These are phyloP conservation scores for Noctua janthina DNA, from an alignment of 2,888 invertebrate genomes.

Conservation along the genomic window DNA sequence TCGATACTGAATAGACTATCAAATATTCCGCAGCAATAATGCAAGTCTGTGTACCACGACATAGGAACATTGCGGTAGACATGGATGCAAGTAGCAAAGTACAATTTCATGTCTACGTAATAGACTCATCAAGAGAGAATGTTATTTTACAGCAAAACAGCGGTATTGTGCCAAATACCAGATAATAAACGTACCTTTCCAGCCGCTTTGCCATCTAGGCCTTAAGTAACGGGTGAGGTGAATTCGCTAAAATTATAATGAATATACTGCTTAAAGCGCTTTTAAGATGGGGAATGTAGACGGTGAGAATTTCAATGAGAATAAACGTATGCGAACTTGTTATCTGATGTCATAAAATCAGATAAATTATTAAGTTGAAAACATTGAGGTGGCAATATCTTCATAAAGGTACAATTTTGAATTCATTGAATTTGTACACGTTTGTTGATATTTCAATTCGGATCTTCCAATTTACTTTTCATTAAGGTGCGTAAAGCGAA, in stretches of 20 bases:
- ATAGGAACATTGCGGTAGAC: constrained; percentile 64
- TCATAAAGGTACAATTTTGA: not conserved
- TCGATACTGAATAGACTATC: constrained; percentile 45
- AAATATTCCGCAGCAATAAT: constrained; percentile 48
- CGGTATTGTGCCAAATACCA: constrained; percentile 78
- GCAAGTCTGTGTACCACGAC: constrained; percentile 52
- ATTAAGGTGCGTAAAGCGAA: constrained; percentile 22
- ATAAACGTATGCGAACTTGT: constrained; percentile 25
- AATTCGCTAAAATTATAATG: constrained; percentile 73
- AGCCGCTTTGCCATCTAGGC: constrained; percentile 82
- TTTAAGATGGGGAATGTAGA: constrained; percentile 40
- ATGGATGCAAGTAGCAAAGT: constrained; percentile 67
- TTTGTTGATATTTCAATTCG: constrained; percentile 21
- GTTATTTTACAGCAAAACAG: constrained; percentile 72
- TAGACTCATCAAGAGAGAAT: constrained; percentile 77
- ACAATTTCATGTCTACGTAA: constrained; percentile 72
- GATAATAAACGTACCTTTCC: constrained; percentile 80
- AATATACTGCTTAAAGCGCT: constrained; percentile 51
- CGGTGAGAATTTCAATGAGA: constrained; percentile 50
- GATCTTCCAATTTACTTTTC: not conserved
- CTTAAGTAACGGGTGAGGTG: constrained; percentile 77
- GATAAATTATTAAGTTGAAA: constrained; percentile 25
- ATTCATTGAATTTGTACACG: not conserved
- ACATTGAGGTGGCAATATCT: not conserved
- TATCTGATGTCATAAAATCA: constrained; percentile 47